Base-by-base conservation (phyloP, 2,888 invertebrate species). In the Chrysolina oricalcia region DNA sequence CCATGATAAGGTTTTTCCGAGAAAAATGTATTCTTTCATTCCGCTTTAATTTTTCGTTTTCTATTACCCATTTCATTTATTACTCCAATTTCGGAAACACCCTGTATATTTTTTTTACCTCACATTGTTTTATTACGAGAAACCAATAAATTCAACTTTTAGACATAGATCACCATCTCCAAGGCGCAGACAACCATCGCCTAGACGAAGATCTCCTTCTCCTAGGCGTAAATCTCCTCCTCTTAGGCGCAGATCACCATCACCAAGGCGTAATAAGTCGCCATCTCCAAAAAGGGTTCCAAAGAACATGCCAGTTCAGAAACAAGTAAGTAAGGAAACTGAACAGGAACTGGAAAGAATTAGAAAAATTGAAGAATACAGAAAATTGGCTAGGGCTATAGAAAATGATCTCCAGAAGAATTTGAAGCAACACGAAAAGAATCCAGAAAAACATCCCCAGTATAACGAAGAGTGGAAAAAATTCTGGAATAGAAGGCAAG, bases 391-490 rank as follows among this genome's bases (percentile, higher is more conserved):
- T 0, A 85, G 87, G 15, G 89, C 88, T 0, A 90, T 90, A 0
- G 91, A 92, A 80, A 92, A 91, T 46, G 90, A 92, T 13, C 90
- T 94, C 68, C 91, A 92, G 70, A 92, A 93, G 78, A 90, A 92
- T 0, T 89, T 94, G 8, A 93, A 93, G 71, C 94, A 94, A 77
- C 94, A 95, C 85, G 94, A 96, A 85, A 94, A 94, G 85, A 94
- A 95, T 85, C 97, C 97, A 0, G 96, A 97, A 86, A 96, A 95
- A 81, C 96, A 97, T 89, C 96, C 96, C 0, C 91, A 94, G 3
- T 97, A 97, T 87, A 94, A 95, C 0, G 95, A 95, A 64, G 97
- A 97, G 86, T 97, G 97, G 97, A 96, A 96, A 85, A 93, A 93
- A 85, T 96, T 96, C 87, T 97, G 96, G 96, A 96, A 96, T 87